Percentiles rank a stretch among this genome's conserved stretches.
Conservation (phyloP, 92 coral and sea anemone species). For the Heteractis magnifica region DNA sequence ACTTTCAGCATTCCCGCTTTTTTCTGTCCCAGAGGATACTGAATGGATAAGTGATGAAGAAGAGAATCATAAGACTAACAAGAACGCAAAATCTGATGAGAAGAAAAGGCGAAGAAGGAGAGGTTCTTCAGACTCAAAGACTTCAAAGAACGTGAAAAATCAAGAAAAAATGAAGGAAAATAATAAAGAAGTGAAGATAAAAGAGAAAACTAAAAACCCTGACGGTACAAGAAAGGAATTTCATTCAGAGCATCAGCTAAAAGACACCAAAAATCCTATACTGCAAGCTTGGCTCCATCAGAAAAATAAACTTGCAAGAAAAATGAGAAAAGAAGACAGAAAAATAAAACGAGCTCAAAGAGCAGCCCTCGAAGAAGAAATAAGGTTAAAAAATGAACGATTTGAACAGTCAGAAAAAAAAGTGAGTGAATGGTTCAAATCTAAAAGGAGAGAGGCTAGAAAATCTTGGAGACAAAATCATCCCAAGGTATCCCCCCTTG, state of each 20-base stretch:
- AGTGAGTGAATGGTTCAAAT: slow-evolving; percentile 69
- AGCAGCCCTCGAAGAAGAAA: slow-evolving; percentile 68
- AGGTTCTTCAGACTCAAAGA: background rate
- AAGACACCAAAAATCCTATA: slow-evolving; percentile 72
- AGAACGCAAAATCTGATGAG: slow-evolving; percentile 7
- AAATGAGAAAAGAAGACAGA: slow-evolving; percentile 65
- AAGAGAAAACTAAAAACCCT: slow-evolving; percentile 52
- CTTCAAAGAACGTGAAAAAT: slow-evolving; percentile 11
- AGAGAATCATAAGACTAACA: slow-evolving; percentile 9
- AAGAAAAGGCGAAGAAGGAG: slow-evolving; percentile 16
- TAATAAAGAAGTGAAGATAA: background rate
- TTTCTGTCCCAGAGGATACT: slow-evolving; percentile 72
- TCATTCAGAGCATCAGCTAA: slow-evolving; percentile 76
- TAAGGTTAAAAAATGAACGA: slow-evolving; percentile 48
- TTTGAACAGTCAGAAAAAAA: slow-evolving; percentile 44
- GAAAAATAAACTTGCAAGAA: slow-evolving; percentile 63
- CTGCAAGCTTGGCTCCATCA: slow-evolving; percentile 82
- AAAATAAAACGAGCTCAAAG: slow-evolving; percentile 68
- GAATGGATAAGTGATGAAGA: slow-evolving; percentile 81
- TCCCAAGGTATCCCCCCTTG: slow-evolving; percentile 54
- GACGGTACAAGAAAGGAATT: slow-evolving; percentile 72
- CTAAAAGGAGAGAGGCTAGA: slow-evolving; percentile 55
- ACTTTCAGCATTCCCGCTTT: slow-evolving; percentile 69
- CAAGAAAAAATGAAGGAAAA: background rate
- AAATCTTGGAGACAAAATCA: slow-evolving; percentile 42